These are phyloP conservation scores for Drosophila kurseongensis DNA, from an alignment of 1,140 invertebrate species.

Conservation along the genomic window DNA sequence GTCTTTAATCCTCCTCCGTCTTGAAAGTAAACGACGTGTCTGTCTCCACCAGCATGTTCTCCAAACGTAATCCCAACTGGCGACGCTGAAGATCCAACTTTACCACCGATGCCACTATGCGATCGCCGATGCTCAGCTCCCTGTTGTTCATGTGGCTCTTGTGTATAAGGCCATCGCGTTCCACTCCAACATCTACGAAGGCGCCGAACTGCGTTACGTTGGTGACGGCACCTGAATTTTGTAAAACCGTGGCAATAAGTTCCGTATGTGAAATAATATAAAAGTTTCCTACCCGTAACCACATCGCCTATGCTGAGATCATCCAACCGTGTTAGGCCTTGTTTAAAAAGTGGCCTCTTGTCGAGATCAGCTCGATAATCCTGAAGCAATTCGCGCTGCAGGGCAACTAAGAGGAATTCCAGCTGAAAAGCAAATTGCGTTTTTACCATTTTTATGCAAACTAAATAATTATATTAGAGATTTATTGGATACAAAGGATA, in stretches of 20 bases:
- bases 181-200: conserved; percentile 95
- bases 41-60: conserved; percentile 68
- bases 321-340: conserved; percentile 86
- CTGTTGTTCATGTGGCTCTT: conserved; percentile 87
- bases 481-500: too few species aligned
- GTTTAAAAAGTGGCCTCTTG: conserved; percentile 89
- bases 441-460: background rate
- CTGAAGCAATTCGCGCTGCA: conserved; percentile 87
- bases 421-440: conserved; percentile 71
- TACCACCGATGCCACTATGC: conserved; percentile 88
- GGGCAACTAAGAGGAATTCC: conserved; percentile 88
- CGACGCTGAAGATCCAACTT: conserved; percentile 85
- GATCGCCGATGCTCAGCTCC: conserved; percentile 89
- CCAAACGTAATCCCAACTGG: conserved; percentile 85
- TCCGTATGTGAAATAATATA: background rate
- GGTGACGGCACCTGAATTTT: conserved; percentile 87
- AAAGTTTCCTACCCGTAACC: conserved; percentile 83
- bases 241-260: background rate
- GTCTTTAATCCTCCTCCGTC: conserved; percentile 47
- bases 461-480: too few species aligned
- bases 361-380: conserved; percentile 88
- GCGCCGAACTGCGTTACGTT: conserved; percentile 96
- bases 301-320: conserved; percentile 86
- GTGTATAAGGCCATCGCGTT: conserved; percentile 91
- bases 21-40: conserved; percentile 75